Base-by-base conservation (phyloP, 2,888 invertebrate species). In the Lacanobia wlatinum region DNA sequence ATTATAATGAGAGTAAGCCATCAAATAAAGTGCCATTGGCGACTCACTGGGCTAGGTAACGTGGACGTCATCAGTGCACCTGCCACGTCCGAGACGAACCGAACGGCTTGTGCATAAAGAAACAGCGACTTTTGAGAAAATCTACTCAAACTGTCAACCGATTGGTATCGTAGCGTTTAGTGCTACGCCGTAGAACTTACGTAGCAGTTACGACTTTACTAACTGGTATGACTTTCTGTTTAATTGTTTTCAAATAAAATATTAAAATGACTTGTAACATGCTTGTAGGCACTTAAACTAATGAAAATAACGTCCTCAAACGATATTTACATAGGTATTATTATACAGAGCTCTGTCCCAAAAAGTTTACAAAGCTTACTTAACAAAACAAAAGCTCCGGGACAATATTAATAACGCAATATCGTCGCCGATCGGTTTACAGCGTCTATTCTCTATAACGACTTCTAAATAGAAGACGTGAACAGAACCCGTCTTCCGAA, bases 391-490 rank as follows among this genome's bases (percentile, higher is more conserved):
- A 92, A 92, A 92, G 87, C 87, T 89, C 74, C 84, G 84, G 85
- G 86, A 90, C 89, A 73, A 70, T 84, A 90, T 90, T 92, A 92
- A 93, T 92, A 93, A 92, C 88, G 90, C 91, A 92, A 92, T 94
- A 94, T 93, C 91, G 90, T 90, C 89, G 87, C 88, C 87, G 90
- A 92, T 92, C 90, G 91, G 86, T 93, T 93, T 92, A 94, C 92
- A 91, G 90, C 90, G 88, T 90, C 93, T 92, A 94, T 93, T 94
- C 91, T 89, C 89, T 88, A 88, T 94, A 95, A 94, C 93, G 92
- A 94, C 93, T 93, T 93, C 94, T 94, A 94, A 94, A 94, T 95
- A 95, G 94, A 93, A 90, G 91, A 91, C 88, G 92, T 91, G 89
- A 92, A 91, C 90, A 89, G 92, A 92, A 92, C 93, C 89, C 90